A percentile compares a stretch with the other conserved stretches of the same genome.
phyloP scores from a whole-genome alignment of 2,888 invertebrate species.

The Chrysolina americana region DNA sequence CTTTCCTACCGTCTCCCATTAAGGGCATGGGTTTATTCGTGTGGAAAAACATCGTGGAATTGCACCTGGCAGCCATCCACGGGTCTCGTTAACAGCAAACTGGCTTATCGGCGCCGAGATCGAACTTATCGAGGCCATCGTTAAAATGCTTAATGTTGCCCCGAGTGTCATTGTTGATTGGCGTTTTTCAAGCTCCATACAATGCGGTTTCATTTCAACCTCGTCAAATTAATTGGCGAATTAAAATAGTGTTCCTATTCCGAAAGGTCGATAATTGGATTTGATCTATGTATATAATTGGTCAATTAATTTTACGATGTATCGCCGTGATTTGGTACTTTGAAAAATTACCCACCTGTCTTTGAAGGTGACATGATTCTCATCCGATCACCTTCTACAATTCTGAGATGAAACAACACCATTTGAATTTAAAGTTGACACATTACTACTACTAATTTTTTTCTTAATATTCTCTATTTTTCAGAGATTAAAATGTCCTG shows the following conservation, averaged over 20 bases:
- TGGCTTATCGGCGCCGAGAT: constrained; percentile 63
- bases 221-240: constrained; percentile 24
- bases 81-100: constrained; percentile 60
- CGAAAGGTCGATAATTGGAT: constrained; percentile 4
- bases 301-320: neutral
- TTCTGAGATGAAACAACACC: too few species aligned
- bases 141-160: constrained; percentile 62
- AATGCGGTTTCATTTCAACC: constrained; percentile 17
- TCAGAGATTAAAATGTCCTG: too few species aligned
- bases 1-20: neutral
- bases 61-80: constrained; percentile 64
- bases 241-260: neutral
- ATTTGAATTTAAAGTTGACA: too few species aligned
- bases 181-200: constrained; percentile 30
- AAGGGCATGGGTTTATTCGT: constrained; percentile 53
- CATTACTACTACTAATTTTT: too few species aligned
- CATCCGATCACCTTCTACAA: too few species aligned
- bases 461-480: too few species aligned
- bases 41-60: constrained; percentile 61
- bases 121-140: constrained; percentile 62
- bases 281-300: neutral
- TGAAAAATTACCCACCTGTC: too few species aligned
- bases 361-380: too few species aligned
- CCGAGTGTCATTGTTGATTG: constrained; percentile 58
- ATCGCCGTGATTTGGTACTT: neutral